Conservation (phyloP, 2,797 vertebrate genomes). For the Saguinus oedipus region DNA sequence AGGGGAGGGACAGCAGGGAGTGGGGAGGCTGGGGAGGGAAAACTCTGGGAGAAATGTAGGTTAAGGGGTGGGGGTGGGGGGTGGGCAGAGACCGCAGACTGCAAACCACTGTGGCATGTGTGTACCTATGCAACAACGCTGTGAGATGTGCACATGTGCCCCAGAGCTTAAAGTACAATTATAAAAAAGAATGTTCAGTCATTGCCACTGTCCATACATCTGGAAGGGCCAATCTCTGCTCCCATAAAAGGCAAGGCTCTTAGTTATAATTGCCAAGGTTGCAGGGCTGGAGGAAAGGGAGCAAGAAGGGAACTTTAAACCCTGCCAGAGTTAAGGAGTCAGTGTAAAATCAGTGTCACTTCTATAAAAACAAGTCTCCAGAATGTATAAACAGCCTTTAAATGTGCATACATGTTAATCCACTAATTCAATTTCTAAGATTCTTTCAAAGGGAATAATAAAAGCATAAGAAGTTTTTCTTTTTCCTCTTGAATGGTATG, state of each 20-base stretch:
- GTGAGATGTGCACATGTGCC: no score
- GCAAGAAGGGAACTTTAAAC: background rate
- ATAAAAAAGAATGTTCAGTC: background rate
- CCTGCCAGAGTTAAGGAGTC: rapidly evolving
- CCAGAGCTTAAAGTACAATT: no score
- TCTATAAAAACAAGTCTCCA: background rate
- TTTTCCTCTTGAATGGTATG: background rate
- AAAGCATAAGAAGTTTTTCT: background rate
- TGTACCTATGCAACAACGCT: no score
- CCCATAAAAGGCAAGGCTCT: background rate
- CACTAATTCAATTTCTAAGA: background rate
- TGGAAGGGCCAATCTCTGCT: background rate
- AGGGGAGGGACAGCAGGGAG: no score
- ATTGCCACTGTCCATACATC: background rate
- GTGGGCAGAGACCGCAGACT: no score
- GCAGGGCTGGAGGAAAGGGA: background rate
- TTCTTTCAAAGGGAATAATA: background rate
- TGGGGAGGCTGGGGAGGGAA: no score
- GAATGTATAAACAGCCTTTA: background rate
- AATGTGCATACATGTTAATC: background rate
- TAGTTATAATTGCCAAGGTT: background rate
- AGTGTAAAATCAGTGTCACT: background rate
- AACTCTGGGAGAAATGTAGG: no score
- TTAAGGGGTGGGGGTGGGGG: no score
- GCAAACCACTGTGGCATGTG: no score